phyloP scores from a whole-genome alignment of 2,797 vertebrate genomes.

The Poliocrania exsul region DNA sequence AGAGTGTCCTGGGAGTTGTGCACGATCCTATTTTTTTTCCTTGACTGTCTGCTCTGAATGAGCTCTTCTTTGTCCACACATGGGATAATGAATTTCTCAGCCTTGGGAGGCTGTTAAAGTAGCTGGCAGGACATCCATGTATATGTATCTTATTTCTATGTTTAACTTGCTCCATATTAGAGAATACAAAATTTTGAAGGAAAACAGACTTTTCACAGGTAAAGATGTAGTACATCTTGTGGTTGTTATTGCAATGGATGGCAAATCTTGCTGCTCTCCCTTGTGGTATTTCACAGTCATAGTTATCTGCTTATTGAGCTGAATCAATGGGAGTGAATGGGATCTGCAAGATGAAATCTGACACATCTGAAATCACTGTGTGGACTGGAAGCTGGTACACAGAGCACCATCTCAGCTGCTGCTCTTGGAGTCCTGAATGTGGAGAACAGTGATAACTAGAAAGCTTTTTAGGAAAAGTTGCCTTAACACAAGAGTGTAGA shows the following conservation, averaged over 20 bases:
- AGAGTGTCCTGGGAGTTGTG: background rate
- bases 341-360: background rate
- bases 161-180: background rate
- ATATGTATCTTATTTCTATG: background rate
- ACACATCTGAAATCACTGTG: accelerated
- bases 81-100: background rate
- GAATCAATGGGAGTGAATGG: background rate
- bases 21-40: background rate
- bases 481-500: background rate
- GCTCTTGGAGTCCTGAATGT: background rate
- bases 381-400: accelerated
- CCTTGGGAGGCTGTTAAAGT: background rate
- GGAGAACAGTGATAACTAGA: background rate
- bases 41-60: background rate
- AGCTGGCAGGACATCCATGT: background rate
- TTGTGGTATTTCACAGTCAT: background rate
- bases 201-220: background rate
- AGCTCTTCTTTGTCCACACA: background rate
- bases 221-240: background rate
- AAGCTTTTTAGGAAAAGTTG: background rate
- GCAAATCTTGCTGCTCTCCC: background rate
- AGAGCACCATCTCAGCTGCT: background rate
- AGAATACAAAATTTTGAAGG: background rate
- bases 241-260: background rate
- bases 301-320: background rate